Evolutionary conservation across 2,888 invertebrate species (phyloP).

Genomic region (Sicus ferrugineus): DNA sequence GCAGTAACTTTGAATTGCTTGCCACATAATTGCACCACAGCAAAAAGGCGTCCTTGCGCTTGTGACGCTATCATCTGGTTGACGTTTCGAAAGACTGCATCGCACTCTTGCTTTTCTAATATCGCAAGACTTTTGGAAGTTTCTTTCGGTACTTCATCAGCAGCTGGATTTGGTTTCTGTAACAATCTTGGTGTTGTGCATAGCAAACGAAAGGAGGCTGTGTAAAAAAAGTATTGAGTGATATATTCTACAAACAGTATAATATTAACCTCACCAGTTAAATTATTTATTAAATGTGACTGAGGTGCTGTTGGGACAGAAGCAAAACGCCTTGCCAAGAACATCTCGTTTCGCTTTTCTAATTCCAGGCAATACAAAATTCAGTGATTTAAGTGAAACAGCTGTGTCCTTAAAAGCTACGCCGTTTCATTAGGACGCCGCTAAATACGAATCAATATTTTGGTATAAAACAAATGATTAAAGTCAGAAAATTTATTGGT

Average conservation of each 20-base stretch:
- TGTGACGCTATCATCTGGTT: conserved; percentile 51
- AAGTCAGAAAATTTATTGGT: no score
- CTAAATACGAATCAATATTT: no score
- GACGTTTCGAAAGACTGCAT: conserved; percentile 52
- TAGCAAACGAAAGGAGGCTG: conserved; percentile 51
- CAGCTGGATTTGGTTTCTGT: conserved; percentile 37
- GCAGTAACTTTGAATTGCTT: conserved; percentile 86
- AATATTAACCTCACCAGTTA: no score
- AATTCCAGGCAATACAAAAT: no score
- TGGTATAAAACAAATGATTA: no score
- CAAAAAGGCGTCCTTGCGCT: conserved; percentile 69
- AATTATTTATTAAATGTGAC: conserved; percentile 45
- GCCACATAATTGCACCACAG: conserved; percentile 81
- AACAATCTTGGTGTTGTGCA: conserved; percentile 49
- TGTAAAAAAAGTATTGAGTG: neutral
- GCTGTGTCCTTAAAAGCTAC: no score
- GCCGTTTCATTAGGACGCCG: no score
- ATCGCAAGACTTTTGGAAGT: conserved; percentile 38
- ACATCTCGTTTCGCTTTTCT: conserved; percentile 49
- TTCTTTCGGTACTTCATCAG: neutral
- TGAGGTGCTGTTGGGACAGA: conserved; percentile 45
- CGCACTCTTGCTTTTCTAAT: conserved; percentile 49
- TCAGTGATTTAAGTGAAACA: no score
- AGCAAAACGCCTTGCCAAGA: conserved; percentile 48
- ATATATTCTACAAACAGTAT: neutral